phyloP scores from a whole-genome alignment of 2,797 vertebrate genomes.

The Mormyrus proboscirostris region DNA sequence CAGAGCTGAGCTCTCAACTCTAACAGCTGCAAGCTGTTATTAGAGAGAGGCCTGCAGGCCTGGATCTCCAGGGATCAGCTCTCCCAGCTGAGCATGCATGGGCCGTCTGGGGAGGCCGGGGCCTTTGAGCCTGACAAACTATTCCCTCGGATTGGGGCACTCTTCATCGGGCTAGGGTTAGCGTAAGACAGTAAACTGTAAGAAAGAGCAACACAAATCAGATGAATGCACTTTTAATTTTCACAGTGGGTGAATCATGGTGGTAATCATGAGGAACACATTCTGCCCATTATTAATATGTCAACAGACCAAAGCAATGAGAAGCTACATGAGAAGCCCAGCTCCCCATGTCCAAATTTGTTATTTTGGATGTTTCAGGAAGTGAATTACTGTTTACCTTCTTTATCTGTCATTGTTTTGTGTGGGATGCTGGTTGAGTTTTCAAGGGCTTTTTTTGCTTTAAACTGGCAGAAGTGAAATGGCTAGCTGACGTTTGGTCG shows the following conservation, averaged over 20 bases:
- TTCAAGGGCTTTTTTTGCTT: neutral
- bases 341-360: neutral
- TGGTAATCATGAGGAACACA: neutral
- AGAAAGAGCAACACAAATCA: neutral
- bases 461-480: neutral
- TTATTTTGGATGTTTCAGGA: neutral
- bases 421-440: neutral
- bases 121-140: neutral
- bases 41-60: neutral
- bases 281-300: neutral
- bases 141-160: neutral
- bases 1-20: neutral
- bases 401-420: neutral
- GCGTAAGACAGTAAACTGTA: neutral
- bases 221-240: neutral
- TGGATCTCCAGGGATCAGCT: neutral
- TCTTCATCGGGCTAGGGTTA: neutral
- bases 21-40: conserved; percentile 16
- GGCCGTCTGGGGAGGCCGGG: neutral
- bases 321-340: neutral
- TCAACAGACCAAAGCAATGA: neutral
- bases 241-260: neutral
- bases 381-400: neutral
- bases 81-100: neutral
- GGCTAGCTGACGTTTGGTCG: neutral